phyloP scores from a whole-genome alignment of 2,797 vertebrate genomes.

The Enteromius viviparus region DNA sequence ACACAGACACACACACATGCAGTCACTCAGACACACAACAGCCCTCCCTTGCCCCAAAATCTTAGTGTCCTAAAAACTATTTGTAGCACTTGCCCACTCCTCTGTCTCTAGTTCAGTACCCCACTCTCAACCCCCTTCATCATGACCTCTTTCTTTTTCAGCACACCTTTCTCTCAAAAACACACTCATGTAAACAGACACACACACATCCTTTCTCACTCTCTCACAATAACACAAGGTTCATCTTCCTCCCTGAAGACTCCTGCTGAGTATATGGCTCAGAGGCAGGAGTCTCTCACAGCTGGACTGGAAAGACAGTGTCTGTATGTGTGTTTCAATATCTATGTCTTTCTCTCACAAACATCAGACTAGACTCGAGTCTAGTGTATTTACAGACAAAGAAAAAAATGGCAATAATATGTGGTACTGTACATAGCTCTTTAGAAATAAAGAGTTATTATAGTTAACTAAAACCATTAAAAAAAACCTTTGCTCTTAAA shows the following conservation, averaged over 20 bases:
- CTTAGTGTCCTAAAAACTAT: slow-evolving; percentile 49
- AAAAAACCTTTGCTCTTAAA: neutral
- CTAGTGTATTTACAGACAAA: neutral
- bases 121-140: slow-evolving; percentile 23
- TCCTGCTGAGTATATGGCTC: neutral
- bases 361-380: neutral
- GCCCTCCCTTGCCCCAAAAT: slow-evolving; percentile 43
- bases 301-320: slow-evolving; percentile 25
- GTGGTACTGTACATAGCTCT: neutral
- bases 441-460: neutral
- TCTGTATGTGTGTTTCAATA: slow-evolving; percentile 4
- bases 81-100: slow-evolving; percentile 40
- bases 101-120: slow-evolving; percentile 5
- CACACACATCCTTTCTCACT: neutral
- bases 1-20: neutral
- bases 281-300: slow-evolving; percentile 4
- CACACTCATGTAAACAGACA: slow-evolving; percentile 6
- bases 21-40: slow-evolving; percentile 12
- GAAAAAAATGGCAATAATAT: neutral
- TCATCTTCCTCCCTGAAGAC: slow-evolving; percentile 5
- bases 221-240: neutral
- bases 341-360: neutral
- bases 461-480: neutral
- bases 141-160: slow-evolving; percentile 35
- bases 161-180: slow-evolving; percentile 18